Evolutionary conservation across 2,113 vertebrate species (phyloP).

Genomic region (Hydrochoerus hydrochaeris): DNA sequence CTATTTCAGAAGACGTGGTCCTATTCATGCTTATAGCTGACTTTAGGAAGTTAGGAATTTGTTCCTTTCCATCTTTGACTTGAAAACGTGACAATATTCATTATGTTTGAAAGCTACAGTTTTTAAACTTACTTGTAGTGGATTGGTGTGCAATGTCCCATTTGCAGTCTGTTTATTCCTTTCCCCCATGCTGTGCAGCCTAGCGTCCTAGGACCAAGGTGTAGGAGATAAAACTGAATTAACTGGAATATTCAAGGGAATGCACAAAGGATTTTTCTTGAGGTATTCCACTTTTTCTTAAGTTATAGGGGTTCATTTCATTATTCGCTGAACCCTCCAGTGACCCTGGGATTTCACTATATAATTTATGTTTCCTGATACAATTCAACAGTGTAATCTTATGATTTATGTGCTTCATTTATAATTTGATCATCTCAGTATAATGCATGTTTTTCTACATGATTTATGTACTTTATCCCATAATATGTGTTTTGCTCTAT

Average conservation of each 20-base stretch:
- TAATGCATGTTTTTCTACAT: slow-evolving; percentile 87
- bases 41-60: slow-evolving; percentile 53
- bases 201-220: slow-evolving; percentile 65
- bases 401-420: slow-evolving; percentile 90
- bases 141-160: slow-evolving; percentile 64
- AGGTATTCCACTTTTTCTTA: slow-evolving; percentile 79
- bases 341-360: slow-evolving; percentile 85
- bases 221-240: slow-evolving; percentile 72
- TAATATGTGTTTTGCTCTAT: slow-evolving; percentile 81
- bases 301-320: slow-evolving; percentile 84
- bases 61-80: slow-evolving; percentile 2
- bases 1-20: slow-evolving; percentile 57
- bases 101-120: slow-evolving; percentile 74
- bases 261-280: slow-evolving; percentile 66
- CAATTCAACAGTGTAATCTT: slow-evolving; percentile 86
- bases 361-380: slow-evolving; percentile 89
- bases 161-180: slow-evolving; percentile 67
- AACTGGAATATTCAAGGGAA: slow-evolving; percentile 67
- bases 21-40: slow-evolving; percentile 32
- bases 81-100: slow-evolving; percentile 72
- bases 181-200: slow-evolving; percentile 58
- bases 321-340: slow-evolving; percentile 84
- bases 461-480: slow-evolving; percentile 88
- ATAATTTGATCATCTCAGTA: slow-evolving; percentile 89
- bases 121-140: slow-evolving; percentile 55